Evolutionary conservation across 2,888 invertebrate genomes (phyloP), one percentile per base, ranked within the genome.

Genomic region (Drosophila pegasa): DNA sequence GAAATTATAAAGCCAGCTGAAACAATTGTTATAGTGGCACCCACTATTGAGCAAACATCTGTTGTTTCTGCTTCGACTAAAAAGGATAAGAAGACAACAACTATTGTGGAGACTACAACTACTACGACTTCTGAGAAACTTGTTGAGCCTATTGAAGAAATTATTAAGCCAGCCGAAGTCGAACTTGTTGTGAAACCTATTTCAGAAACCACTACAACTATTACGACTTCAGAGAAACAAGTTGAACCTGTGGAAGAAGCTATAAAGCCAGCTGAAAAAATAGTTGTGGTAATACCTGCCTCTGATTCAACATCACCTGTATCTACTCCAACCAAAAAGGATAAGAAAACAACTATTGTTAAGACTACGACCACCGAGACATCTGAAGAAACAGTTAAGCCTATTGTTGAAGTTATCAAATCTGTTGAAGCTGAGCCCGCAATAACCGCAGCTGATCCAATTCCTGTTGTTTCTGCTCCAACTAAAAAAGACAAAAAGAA

Each of bases 401-500:
- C 55, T 35, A 31, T 41, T 47, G 43, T 33, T 8, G 57, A 75
- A 22, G 7, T 37, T 3, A 33, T 45, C 2, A 27, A 45, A 6
- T 47, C 33, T 14, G 14, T 54, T 5, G 57, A 57, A 31, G 9
- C 10, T 50, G 16, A 12, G 14, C 9, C 10, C 2, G 16, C 1
- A 3, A 14, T n/a, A 22, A 18, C 59, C 12, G 41, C 31, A 33
- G 14, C 16, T 50, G 65, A 45, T n/a, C 20, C 38, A 38, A 27
- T n/a, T 41, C 31, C 40, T 1, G 16, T 27, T 20, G 38, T n/a
- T 20, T 29, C 52, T 2, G 10, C 31, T 41, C 56, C 31, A 37
- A 16, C 50, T 6, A 69, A 51, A 29, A 60, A 60, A 27, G 70
- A 54, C n/a, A 50, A 38, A 14, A 52, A 57, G 47, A 62, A 52